Evolutionary conservation across 2,113 vertebrate genomes (phyloP).

Genomic region (Apodemus sylvaticus): DNA sequence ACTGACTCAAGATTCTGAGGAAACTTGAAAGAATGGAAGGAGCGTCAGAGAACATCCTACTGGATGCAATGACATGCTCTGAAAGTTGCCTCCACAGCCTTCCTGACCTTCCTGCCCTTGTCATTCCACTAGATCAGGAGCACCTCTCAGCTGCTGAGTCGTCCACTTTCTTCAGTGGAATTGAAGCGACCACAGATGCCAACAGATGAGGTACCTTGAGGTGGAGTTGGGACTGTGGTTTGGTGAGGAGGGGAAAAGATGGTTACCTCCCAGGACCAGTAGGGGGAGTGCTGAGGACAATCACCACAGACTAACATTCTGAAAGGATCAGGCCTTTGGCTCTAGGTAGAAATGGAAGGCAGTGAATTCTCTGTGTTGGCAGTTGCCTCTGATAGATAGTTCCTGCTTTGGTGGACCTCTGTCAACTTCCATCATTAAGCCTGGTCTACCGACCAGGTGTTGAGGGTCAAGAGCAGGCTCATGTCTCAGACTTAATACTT

Average conservation of each 20-base stretch:
- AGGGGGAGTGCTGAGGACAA: background rate
- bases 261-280: conserved; percentile 11
- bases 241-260: background rate
- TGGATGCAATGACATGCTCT: background rate
- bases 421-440: background rate
- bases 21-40: background rate
- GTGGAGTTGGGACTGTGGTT: background rate
- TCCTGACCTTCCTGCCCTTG: conserved; percentile 36
- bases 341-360: background rate
- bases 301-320: background rate
- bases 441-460: background rate
- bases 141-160: conserved; percentile 78
- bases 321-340: background rate
- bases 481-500: background rate
- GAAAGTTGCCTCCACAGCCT: background rate
- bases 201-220: conserved; percentile 79
- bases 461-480: background rate
- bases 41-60: background rate
- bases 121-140: conserved; percentile 81
- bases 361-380: background rate
- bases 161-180: conserved; percentile 78
- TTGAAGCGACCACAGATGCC: conserved; percentile 70
- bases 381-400: background rate
- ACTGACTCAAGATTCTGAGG: background rate
- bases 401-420: background rate